Evolutionary conservation across 2,888 invertebrate species (phyloP).

Genomic region (Trisateles emortualis): DNA sequence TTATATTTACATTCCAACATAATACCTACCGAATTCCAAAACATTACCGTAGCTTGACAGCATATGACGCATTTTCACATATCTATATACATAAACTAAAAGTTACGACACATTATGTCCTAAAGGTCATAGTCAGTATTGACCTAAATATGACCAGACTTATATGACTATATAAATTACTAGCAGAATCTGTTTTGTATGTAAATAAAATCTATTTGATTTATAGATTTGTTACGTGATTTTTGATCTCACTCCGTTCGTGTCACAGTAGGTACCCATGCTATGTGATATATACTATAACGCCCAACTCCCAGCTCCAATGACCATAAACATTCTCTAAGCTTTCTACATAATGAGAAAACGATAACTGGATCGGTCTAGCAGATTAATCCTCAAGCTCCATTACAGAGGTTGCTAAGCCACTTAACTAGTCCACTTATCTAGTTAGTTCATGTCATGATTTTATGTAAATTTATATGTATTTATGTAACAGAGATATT

Average conservation of each 20-base stretch:
- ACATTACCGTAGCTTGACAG: too few relatives aligned
- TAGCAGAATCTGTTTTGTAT: neutral
- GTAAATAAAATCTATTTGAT: neutral
- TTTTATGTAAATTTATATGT: too few relatives aligned
- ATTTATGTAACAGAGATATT: too few relatives aligned
- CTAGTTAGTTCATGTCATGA: constrained; percentile 9
- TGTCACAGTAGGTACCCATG: too few relatives aligned
- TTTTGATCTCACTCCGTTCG: too few relatives aligned
- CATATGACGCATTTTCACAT: too few relatives aligned
- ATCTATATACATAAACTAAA: too few relatives aligned
- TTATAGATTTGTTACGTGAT: too few relatives aligned
- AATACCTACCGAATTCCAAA: too few relatives aligned
- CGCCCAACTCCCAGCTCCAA: neutral
- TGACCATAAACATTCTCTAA: neutral
- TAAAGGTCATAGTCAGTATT: neutral
- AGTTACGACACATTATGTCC: neutral
- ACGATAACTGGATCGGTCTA: constrained; percentile 14
- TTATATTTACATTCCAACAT: too few relatives aligned
- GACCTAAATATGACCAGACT: neutral
- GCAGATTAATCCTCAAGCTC: constrained; percentile 26
- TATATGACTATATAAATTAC: neutral
- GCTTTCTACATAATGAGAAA: constrained; percentile 13
- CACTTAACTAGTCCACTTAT: constrained; percentile 16
- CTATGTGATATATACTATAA: too few relatives aligned
- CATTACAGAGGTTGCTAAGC: constrained; percentile 3